Conservation (phyloP, 2,797 vertebrate species). For the Xenops minutus region DNA sequence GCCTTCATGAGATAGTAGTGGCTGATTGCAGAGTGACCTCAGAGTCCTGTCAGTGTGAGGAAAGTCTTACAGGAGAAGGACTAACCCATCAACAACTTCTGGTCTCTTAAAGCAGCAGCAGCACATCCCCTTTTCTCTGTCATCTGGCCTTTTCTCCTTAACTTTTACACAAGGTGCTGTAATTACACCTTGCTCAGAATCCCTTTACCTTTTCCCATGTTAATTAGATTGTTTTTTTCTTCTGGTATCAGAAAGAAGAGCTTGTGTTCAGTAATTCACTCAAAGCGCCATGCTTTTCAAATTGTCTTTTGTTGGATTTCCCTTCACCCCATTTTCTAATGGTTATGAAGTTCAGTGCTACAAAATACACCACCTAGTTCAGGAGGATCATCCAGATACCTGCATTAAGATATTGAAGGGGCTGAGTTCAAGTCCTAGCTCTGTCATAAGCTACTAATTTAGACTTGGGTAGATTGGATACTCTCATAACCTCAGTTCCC, state of each 20-base stretch:
- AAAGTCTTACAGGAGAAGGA: neutral
- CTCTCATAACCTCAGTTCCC: neutral
- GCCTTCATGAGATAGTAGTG: neutral
- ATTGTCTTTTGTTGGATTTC: neutral
- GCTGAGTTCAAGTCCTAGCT: neutral
- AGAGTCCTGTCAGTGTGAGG: neutral
- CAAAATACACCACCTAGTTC: neutral
- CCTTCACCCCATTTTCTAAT: neutral
- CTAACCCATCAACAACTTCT: neutral
- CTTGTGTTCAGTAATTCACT: neutral
- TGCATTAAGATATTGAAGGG: neutral
- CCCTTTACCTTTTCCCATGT: neutral
- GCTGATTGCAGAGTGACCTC: neutral
- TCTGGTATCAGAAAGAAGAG: neutral
- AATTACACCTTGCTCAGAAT: neutral
- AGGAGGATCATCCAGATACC: neutral
- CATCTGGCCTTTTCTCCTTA: neutral
- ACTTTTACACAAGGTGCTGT: neutral
- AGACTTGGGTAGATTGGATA: neutral
- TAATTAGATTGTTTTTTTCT: neutral
- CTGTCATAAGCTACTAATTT: neutral
- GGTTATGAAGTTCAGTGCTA: neutral
- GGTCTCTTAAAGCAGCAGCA: neutral
- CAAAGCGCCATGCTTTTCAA: neutral
- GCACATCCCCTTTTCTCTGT: neutral